phyloP scores from a whole-genome alignment of 2,797 vertebrate genomes.

The Todus mexicanus region DNA sequence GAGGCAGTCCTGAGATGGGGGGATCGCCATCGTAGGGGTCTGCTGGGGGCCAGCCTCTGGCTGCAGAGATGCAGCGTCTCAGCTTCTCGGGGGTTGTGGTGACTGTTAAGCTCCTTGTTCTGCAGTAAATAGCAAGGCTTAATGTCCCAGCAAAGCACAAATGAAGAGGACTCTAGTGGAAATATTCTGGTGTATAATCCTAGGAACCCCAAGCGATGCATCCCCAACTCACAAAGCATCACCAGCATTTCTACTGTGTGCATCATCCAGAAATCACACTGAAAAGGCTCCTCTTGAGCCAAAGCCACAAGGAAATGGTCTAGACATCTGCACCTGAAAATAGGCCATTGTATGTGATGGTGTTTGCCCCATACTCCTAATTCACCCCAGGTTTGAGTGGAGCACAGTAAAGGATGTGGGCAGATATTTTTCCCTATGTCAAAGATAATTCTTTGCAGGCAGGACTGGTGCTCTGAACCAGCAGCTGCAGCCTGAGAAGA shows the following conservation, averaged over 20 bases:
- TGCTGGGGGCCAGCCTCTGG: neutral
- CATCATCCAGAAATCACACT: constrained; percentile 18
- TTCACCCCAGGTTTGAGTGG: neutral
- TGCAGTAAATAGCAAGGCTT: neutral
- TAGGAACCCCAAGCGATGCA: neutral
- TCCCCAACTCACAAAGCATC: neutral
- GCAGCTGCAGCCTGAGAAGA: neutral
- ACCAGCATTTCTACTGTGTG: neutral
- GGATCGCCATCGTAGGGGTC: neutral
- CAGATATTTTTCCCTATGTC: neutral
- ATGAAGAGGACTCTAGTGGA: neutral
- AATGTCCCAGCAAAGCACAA: neutral
- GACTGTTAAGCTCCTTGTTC: neutral
- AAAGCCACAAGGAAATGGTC: constrained; percentile 61
- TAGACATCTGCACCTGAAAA: constrained; percentile 63
- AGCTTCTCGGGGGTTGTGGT: neutral
- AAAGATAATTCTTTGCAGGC: neutral
- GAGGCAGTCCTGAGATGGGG: neutral
- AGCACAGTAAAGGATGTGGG: neutral
- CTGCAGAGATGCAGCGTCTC: neutral
- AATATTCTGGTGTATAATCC: neutral
- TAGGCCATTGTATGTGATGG: neutral
- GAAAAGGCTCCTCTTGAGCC: constrained; percentile 43
- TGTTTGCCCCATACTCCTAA: constrained; percentile 1
- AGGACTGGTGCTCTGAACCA: neutral